Conservation (phyloP, 2,888 invertebrate species). For the Spatulosminthurus flaviceps region DNA sequence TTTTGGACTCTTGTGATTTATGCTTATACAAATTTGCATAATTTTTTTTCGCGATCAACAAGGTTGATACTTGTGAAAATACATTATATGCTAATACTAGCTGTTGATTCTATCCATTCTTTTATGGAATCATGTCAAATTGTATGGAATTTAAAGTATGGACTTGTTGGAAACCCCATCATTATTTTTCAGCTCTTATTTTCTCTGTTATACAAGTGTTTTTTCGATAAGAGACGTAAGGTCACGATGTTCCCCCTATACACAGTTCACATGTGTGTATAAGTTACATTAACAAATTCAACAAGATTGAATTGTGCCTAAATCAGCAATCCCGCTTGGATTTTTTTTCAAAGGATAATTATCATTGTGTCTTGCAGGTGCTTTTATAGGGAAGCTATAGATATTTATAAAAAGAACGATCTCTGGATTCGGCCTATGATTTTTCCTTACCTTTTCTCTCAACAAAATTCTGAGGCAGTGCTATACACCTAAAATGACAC, state of each 20-base stretch:
- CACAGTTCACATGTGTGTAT: too few species aligned
- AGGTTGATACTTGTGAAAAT: background rate
- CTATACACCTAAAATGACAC: too few species aligned
- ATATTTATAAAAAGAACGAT: background rate
- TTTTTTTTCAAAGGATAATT: background rate
- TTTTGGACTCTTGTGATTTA: background rate
- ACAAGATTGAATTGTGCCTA: slow-evolving; percentile 12
- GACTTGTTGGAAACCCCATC: background rate
- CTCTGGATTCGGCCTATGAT: too few species aligned
- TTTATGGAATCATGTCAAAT: too few species aligned
- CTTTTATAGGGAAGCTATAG: too few species aligned
- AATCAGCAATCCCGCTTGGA: slow-evolving; percentile 5
- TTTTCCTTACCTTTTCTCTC: too few species aligned
- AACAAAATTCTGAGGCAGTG: too few species aligned
- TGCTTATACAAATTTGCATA: background rate
- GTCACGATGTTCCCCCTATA: background rate
- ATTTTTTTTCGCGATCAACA: background rate
- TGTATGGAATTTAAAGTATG: background rate
- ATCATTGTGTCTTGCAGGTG: too few species aligned
- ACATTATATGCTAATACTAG: background rate
- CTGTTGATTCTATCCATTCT: background rate
- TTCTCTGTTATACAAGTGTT: background rate
- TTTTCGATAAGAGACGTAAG: background rate
- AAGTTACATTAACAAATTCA: background rate
- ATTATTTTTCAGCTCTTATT: background rate